A percentile compares a stretch with the other conserved stretches of the same genome.
Conservation (phyloP, 2,888 invertebrate species). For the Tanaodytes sp. region DNA sequence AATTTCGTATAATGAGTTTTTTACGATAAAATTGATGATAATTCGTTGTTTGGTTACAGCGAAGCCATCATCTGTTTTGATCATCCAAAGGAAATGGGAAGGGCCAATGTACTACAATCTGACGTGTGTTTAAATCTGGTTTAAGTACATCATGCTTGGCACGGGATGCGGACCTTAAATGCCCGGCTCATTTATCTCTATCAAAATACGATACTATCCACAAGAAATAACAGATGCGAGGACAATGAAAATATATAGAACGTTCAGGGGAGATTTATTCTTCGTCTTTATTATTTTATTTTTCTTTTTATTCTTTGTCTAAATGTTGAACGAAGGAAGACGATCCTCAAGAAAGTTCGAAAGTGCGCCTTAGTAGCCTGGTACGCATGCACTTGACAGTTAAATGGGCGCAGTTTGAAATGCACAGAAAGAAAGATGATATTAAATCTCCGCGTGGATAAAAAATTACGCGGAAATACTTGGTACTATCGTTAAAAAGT, state of each 20-base stretch:
- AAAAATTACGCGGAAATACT: no score
- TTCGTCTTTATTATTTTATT: no score
- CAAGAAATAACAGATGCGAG: slow-evolving; percentile 50
- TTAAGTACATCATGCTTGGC: slow-evolving; percentile 37
- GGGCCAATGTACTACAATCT: slow-evolving; percentile 1
- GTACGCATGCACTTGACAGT: slow-evolving; percentile 51
- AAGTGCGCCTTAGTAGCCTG: no score
- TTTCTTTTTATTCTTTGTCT: slow-evolving; percentile 30
- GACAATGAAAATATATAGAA: slow-evolving; percentile 53
- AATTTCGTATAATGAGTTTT: no score
- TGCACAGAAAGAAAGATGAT: slow-evolving; percentile 31
- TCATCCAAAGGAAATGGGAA: background rate
- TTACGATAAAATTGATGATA: no score
- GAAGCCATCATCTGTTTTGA: slow-evolving; percentile 1
- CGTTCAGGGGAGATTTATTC: slow-evolving; percentile 47
- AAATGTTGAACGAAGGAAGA: slow-evolving; percentile 48
- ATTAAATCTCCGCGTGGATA: slow-evolving; percentile 31
- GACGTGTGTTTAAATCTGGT: slow-evolving; percentile 35
- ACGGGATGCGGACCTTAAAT: slow-evolving; percentile 42
- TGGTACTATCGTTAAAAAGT: no score
- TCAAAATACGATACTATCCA: slow-evolving; percentile 51
- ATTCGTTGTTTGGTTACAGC: no score
- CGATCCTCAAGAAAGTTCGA: slow-evolving; percentile 47
- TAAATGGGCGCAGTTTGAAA: slow-evolving; percentile 47
- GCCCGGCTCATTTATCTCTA: slow-evolving; percentile 50